phyloP scores from a whole-genome alignment of 2,113 vertebrate species.

The Tiliqua scincoides region DNA sequence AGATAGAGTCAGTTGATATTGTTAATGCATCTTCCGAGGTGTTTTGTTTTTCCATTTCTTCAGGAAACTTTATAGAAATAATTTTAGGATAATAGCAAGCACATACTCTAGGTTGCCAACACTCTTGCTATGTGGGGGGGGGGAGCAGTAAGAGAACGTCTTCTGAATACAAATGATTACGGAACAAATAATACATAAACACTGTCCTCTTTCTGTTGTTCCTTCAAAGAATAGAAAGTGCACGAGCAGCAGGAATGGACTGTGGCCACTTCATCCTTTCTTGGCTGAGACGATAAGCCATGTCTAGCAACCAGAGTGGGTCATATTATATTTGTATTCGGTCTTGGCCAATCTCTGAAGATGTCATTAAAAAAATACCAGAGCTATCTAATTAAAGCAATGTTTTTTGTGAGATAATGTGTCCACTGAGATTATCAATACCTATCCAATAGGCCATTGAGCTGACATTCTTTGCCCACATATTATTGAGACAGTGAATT shows the following conservation, averaged over 20 bases:
- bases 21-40: neutral
- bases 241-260: neutral
- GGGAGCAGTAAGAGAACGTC: too few relatives aligned
- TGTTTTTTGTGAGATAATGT: neutral
- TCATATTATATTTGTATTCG: neutral
- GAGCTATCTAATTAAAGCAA: conserved; percentile 12
- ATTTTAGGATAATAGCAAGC: neutral
- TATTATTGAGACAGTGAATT: neutral
- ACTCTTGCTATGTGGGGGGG: neutral
- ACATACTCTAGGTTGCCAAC: too few relatives aligned
- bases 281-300: neutral
- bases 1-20: too few relatives aligned
- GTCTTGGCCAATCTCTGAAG: neutral
- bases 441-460: neutral
- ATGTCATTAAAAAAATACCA: conserved; percentile 4
- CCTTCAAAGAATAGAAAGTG: neutral
- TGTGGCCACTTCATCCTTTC: neutral
- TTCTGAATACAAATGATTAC: too few relatives aligned
- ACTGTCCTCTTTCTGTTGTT: neutral
- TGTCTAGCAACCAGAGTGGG: neutral
- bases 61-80: neutral
- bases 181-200: neutral
- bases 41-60: neutral
- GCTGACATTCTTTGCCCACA: neutral
- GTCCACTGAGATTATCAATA: conserved; percentile 3